phyloP scores from a whole-genome alignment of 2,113 vertebrate genomes.

The Platycercus adscitus region DNA sequence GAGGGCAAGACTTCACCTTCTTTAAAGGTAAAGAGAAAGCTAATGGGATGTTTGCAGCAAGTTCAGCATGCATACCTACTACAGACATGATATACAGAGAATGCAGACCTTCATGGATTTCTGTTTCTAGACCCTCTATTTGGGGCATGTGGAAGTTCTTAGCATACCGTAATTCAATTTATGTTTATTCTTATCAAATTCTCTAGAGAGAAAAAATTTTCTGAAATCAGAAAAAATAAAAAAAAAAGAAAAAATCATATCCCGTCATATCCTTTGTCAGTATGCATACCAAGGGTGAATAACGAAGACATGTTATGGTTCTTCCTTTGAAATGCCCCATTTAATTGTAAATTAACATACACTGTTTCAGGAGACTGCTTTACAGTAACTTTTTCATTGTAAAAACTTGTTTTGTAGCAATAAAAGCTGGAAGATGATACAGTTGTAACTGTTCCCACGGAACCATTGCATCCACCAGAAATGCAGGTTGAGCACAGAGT shows the following conservation, averaged over 20 bases:
- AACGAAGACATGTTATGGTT: background rate
- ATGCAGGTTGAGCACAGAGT: background rate
- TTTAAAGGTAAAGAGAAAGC: background rate
- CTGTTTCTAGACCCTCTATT: background rate
- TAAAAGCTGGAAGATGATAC: background rate
- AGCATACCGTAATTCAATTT: background rate
- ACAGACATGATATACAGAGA: accelerated
- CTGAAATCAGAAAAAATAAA: background rate
- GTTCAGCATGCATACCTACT: background rate
- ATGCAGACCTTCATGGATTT: background rate
- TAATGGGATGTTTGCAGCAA: background rate
- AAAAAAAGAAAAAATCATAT: background rate
- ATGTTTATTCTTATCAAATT: background rate
- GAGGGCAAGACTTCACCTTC: background rate
- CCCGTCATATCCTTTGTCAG: background rate
- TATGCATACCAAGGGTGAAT: background rate
- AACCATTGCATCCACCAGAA: background rate
- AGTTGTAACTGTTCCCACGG: background rate
- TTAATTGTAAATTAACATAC: background rate
- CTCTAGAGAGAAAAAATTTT: background rate
- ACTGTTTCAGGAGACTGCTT: background rate
- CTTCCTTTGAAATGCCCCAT: background rate
- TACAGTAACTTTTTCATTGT: background rate
- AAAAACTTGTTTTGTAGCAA: background rate
- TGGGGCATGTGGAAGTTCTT: background rate